A percentile compares a stretch with the other conserved stretches of the same genome.
phyloP scores from a whole-genome alignment of 1,140 invertebrate species.

The Charaxes varanes region DNA sequence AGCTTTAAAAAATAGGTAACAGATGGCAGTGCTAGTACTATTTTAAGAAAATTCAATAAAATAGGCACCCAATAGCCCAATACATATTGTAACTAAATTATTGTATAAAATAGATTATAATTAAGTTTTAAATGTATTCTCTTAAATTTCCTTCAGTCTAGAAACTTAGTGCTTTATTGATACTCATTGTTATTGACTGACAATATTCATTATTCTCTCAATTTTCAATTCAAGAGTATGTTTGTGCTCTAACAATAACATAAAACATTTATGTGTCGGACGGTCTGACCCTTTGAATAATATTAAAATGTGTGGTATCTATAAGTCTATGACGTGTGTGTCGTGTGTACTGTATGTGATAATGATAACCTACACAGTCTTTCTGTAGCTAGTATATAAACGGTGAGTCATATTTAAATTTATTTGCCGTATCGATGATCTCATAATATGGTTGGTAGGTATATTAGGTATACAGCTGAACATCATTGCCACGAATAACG shows the following conservation, averaged over 20 bases:
- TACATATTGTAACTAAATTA: too few relatives aligned
- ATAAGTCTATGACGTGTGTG: conserved; percentile 44
- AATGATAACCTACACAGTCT: conserved; percentile 71
- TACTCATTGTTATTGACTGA: too few relatives aligned
- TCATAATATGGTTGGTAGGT: conserved; percentile 50
- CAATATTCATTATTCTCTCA: too few relatives aligned
- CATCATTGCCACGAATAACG: conserved; percentile 30
- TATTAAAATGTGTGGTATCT: conserved; percentile 37
- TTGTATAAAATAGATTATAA: too few relatives aligned
- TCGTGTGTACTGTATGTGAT: conserved; percentile 51
- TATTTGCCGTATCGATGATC: conserved; percentile 71
- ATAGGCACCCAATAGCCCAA: too few relatives aligned
- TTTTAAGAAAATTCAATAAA: conserved; percentile 64
- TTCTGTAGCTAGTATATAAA: conserved; percentile 61
- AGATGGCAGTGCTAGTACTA: conserved; percentile 50
- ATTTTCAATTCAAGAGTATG: too few relatives aligned
- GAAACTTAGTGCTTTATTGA: too few relatives aligned
- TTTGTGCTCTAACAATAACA: conserved; percentile 17
- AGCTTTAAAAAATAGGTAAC: conserved; percentile 15
- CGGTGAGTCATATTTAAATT: conserved; percentile 73
- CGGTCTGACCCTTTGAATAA: conserved; percentile 25
- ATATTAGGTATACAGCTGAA: conserved; percentile 34
- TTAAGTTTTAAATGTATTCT: too few relatives aligned
- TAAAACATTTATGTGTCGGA: conserved; percentile 16
- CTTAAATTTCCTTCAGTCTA: too few relatives aligned